Percentiles rank a stretch among this genome's conserved stretches.
These are phyloP conservation scores for Agrochola circellaris DNA, from an alignment of 2,888 invertebrate species.

Conservation along the genomic window DNA sequence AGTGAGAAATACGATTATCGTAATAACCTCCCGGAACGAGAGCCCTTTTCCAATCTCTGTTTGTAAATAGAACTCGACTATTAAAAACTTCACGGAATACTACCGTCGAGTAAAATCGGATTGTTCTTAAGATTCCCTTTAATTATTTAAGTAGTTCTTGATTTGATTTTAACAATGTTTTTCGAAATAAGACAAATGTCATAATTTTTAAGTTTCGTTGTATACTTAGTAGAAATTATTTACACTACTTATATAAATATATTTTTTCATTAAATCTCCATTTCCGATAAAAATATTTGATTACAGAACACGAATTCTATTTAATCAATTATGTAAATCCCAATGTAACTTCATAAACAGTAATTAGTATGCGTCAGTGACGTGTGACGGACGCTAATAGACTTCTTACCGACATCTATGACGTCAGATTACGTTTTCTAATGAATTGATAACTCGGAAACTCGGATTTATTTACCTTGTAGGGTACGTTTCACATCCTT, in stretches of 20 bases:
- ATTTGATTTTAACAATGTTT: conserved; percentile 29
- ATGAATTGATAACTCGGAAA: conserved; percentile 18
- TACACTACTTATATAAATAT: not conserved
- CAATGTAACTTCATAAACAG: conserved; percentile 8
- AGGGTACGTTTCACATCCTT: conserved; percentile 4
- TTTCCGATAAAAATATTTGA: conserved; percentile 6
- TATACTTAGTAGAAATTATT: not conserved
- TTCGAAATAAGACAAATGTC: conserved; percentile 12
- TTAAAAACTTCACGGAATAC: conserved; percentile 66
- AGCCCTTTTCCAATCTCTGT: conserved; percentile 82
- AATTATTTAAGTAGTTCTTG: conserved; percentile 19
- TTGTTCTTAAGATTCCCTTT: conserved; percentile 30
- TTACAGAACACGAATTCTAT: conserved; percentile 7
- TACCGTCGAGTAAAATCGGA: conserved; percentile 49
- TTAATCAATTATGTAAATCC: conserved; percentile 21
- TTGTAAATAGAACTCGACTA: conserved; percentile 75
- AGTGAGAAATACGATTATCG: conserved; percentile 89
- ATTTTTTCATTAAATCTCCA: not conserved
- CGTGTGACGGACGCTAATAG: conserved; percentile 3
- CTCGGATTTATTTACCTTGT: conserved; percentile 1
- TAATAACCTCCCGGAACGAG: conserved; percentile 88
- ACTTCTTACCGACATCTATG: conserved; percentile 13
- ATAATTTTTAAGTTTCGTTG: not conserved
- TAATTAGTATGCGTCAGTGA: conserved; percentile 16
- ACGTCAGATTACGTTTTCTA: conserved; percentile 26